Evolutionary conservation across 2,888 invertebrate genomes (phyloP), one percentile per base, ranked within the genome.

Genomic region (Mantis religiosa): DNA sequence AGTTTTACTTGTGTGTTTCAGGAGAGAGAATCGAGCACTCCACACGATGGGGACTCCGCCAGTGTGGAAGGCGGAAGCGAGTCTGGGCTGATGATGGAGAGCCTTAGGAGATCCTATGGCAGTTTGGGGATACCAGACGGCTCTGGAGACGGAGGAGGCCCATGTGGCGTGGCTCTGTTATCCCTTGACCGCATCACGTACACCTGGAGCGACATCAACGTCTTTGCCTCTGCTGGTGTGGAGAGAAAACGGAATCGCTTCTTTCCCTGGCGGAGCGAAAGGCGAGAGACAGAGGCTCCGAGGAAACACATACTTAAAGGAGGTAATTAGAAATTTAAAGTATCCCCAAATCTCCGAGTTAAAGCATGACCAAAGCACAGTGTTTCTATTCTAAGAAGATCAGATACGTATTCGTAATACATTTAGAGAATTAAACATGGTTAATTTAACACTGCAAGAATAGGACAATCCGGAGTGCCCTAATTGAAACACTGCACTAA

Each of bases 131-230:
- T 25, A 25, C 27, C 47, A 6, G 47, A 85, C 12, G 82, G 81
- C 20, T 30, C 3, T 34, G 82, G 82, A 1, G 82, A n/a, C 15
- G 87, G 25, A 1, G n/a, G 25, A 0, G 15, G 41, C 25, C 34
- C 87, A 1, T n/a, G n/a, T 1, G 82, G 87, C 34, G 82, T 4
- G 25, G 15, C 41, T 25, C 34, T n/a, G 0, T 41, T 82, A 14
- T 82, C 88, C 47, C 6, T 84, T 3, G 90, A 91, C 87, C 91
- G 91, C 88, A 94, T 97, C 89, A 96, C 96, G 0, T 97, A 97
- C 93, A 95, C 96, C 7, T 97, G 97, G 97, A 95, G 95, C 86
- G 96, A 96, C 90, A 94, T 97, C 90, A 97, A 97, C 92, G 97
- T 97, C 0, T 97, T 96, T 91, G 95, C 92, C 9, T 91, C 95